A percentile compares a stretch with the other conserved stretches of the same genome.
Evolutionary conservation across 2,888 invertebrate genomes (phyloP).

Genomic region (Keiferia lycopersicella): DNA sequence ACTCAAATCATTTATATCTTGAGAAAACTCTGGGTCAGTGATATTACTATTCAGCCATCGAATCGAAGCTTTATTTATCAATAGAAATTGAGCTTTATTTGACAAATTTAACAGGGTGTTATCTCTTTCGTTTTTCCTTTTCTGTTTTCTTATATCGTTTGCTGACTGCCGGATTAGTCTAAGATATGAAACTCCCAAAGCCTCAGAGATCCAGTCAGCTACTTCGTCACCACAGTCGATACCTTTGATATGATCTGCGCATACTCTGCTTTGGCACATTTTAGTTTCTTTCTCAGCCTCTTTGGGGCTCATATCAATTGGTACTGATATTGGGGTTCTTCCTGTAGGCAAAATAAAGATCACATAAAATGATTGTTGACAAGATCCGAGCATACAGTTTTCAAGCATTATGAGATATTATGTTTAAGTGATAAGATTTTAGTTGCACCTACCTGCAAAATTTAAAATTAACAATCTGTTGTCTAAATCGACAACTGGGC

Average conservation of each 20-base stretch:
- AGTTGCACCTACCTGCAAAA: conserved; percentile 79
- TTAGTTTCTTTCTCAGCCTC: conserved; percentile 52
- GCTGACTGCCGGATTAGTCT: conserved; percentile 84
- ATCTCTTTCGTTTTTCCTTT: conserved; percentile 53
- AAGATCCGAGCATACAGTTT: neutral
- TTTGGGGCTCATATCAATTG: conserved; percentile 63
- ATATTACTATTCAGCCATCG: conserved; percentile 85
- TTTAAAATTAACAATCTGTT: conserved; percentile 77
- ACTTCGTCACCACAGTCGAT: conserved; percentile 92
- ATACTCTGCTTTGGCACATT: conserved; percentile 91
- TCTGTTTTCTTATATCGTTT: conserved; percentile 56
- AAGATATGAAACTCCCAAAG: conserved; percentile 85
- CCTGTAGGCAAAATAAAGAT: conserved; percentile 65
- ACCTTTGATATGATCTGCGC: conserved; percentile 89
- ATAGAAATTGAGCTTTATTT: conserved; percentile 92
- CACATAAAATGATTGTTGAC: neutral
- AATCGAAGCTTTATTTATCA: conserved; percentile 90
- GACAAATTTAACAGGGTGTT: conserved; percentile 80
- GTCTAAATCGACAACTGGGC: conserved; percentile 85
- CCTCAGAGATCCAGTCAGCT: conserved; percentile 90
- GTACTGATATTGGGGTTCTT: conserved; percentile 74
- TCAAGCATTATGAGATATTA: too few relatives aligned
- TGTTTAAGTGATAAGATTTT: neutral
- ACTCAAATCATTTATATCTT: conserved; percentile 82
- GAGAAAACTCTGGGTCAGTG: conserved; percentile 72